Evolutionary conservation across 2,113 vertebrate species (phyloP).

Genomic region (Naja naja): DNA sequence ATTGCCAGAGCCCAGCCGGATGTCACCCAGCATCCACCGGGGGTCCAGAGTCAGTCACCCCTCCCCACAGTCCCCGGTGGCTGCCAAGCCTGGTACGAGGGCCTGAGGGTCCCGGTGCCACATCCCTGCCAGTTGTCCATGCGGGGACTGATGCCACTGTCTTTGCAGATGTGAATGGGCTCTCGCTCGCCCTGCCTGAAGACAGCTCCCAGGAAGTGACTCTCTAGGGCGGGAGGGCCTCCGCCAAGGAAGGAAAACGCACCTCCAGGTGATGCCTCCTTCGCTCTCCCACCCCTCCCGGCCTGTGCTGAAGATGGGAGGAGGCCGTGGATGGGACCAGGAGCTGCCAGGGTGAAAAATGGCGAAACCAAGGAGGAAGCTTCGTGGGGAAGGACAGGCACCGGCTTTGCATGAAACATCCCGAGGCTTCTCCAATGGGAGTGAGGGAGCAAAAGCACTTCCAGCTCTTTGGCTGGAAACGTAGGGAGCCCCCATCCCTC

Average conservation of each 20-base stretch:
- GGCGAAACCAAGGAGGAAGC: background rate
- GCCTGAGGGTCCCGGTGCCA: background rate
- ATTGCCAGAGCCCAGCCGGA: background rate
- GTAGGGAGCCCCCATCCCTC: background rate
- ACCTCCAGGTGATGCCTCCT: background rate
- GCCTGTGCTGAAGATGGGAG: background rate
- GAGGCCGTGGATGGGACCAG: no score
- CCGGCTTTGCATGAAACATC: background rate
- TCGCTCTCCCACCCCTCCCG: background rate
- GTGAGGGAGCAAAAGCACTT: background rate
- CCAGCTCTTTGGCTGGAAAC: background rate
- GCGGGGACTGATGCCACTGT: background rate
- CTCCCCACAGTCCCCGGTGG: background rate
- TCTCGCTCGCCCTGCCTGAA: background rate
- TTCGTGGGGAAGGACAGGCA: background rate
- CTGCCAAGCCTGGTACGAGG: background rate
- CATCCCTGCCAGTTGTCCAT: no score
- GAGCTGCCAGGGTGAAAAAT: no score
- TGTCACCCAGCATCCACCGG: background rate
- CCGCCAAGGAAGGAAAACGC: background rate
- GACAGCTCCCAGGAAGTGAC: constrained; percentile 17
- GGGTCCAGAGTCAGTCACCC: background rate
- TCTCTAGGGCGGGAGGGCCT: background rate
- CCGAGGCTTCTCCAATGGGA: background rate
- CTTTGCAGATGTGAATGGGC: background rate